phyloP scores from a whole-genome alignment of 2,113 vertebrate genomes.

The Etheostoma spectabile region DNA sequence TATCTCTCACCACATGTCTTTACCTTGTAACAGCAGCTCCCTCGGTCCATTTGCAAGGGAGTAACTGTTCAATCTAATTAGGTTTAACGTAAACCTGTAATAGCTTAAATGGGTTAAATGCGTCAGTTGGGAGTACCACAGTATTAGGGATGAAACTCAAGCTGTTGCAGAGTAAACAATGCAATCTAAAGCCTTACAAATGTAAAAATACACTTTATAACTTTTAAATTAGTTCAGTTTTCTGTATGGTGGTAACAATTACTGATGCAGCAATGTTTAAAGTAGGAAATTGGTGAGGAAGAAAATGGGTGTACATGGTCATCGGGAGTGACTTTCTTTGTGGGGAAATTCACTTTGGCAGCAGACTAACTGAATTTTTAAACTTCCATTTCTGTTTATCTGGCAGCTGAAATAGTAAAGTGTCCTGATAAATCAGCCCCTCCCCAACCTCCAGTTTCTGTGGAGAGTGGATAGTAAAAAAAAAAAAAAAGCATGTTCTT shows the following conservation, averaged over 20 bases:
- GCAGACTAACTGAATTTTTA: not conserved
- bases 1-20: not conserved
- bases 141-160: slow-evolving; percentile 28
- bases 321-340: not conserved
- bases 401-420: slow-evolving; percentile 2
- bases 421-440: not conserved
- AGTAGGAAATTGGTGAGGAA: not conserved
- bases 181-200: not conserved
- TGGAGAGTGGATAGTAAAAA: slow-evolving; percentile 12
- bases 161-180: not conserved
- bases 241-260: not conserved
- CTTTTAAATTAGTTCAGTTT: not conserved
- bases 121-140: not conserved
- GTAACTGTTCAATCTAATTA: slow-evolving; percentile 42
- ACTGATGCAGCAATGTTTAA: not conserved
- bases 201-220: not conserved
- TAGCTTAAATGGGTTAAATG: slow-evolving; percentile 23
- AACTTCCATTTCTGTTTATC: slow-evolving; percentile 2
- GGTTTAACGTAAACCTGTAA: slow-evolving; percentile 40
- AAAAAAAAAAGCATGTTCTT: not conserved
- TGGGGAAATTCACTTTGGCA: slow-evolving; percentile 27
- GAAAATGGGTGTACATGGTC: not conserved
- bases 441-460: slow-evolving; percentile 7
- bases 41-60: not conserved
- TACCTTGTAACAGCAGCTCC: not conserved